Conservation (phyloP, 2,113 vertebrate species). For the Dissostichus mawsoni region DNA sequence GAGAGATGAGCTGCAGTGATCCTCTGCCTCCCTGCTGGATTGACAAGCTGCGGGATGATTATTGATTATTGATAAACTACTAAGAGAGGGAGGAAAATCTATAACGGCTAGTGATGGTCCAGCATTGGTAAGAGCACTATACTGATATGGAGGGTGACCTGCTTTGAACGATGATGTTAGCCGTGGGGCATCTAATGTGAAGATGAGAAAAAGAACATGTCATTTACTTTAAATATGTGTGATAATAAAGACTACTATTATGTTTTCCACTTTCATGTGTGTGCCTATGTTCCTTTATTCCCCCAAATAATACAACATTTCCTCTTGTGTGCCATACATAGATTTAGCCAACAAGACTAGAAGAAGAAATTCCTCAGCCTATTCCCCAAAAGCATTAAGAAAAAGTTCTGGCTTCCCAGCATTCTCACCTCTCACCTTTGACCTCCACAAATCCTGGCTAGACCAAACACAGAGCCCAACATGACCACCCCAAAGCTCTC, state of each 20-base stretch:
- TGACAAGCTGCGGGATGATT: constrained; percentile 61
- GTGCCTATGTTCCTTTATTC: not conserved
- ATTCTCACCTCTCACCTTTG: constrained; percentile 80
- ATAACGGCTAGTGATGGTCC: constrained; percentile 32
- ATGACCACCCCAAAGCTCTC: constrained; percentile 55
- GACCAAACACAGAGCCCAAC: constrained; percentile 61
- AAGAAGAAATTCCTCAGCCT: constrained; percentile 50
- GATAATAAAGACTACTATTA: not conserved
- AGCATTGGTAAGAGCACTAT: constrained; percentile 9
- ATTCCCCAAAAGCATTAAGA: constrained; percentile 63
- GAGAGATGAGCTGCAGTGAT: constrained; percentile 57
- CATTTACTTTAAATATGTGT: constrained; percentile 10
- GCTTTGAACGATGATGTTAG: constrained; percentile 50
- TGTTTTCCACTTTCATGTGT: not conserved
- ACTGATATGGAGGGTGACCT: constrained; percentile 52
- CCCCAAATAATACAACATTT: constrained; percentile 18
- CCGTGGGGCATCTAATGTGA: constrained; percentile 27
- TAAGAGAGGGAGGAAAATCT: constrained; percentile 61
- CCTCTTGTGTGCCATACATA: constrained; percentile 1
- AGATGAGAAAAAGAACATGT: constrained; percentile 42
- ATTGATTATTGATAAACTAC: constrained; percentile 78
- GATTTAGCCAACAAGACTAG: constrained; percentile 29
- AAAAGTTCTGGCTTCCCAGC: constrained; percentile 74
- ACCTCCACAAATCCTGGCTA: constrained; percentile 80
- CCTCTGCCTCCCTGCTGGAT: constrained; percentile 38